Evolutionary conservation across 2,113 vertebrate species (phyloP).

Genomic region (Microcebus jonahi): DNA sequence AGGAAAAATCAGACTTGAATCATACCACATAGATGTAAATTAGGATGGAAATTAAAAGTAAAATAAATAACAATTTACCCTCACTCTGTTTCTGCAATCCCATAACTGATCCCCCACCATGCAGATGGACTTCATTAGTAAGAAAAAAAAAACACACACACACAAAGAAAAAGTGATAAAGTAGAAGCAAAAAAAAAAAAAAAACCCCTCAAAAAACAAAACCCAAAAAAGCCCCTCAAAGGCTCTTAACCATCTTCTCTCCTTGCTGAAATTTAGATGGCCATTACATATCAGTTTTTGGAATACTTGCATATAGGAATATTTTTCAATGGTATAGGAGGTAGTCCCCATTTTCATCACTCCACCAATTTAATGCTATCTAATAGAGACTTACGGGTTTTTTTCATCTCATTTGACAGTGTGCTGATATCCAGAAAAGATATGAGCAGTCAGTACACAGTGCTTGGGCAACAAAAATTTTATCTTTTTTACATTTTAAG

Average conservation of each 20-base stretch:
- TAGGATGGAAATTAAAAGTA: background rate
- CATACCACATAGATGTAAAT: background rate
- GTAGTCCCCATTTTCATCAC: background rate
- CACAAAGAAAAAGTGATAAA: background rate
- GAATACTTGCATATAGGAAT: background rate
- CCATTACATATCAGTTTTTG: background rate
- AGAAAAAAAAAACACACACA: background rate
- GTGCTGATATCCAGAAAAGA: background rate
- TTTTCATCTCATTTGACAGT: background rate
- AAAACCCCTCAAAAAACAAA: background rate
- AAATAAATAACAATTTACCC: constrained; percentile 34
- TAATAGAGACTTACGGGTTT: background rate
- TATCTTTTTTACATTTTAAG: constrained; percentile 24
- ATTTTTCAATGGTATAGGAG: background rate
- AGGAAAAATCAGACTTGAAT: constrained; percentile 4
- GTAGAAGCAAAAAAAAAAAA: background rate
- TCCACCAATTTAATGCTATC: background rate
- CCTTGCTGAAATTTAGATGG: background rate
- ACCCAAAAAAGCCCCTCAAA: no score
- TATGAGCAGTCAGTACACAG: background rate
- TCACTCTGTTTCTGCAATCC: constrained; percentile 8
- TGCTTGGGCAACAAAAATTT: background rate
- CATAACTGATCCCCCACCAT: background rate
- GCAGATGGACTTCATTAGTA: background rate
- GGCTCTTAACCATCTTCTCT: background rate